Base-by-base conservation (phyloP, 2,797 vertebrate genomes). In the Darevskia mixta region DNA sequence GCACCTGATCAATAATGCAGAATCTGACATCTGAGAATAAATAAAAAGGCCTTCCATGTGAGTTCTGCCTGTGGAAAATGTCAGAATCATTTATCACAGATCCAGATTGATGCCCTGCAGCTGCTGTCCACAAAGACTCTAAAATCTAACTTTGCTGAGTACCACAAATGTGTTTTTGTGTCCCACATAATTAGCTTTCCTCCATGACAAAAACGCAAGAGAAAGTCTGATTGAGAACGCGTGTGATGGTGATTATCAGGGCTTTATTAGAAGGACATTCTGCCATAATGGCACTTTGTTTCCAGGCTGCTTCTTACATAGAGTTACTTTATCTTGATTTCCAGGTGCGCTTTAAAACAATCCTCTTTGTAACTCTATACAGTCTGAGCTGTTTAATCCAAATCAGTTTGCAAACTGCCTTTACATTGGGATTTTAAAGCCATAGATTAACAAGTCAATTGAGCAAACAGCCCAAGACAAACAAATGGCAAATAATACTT, bases 11-110 rank as follows among this genome's bases (percentile, higher is more conserved):
- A 93, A 95, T 95, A 95, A 94, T 93, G 93, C 88, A 91, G 93
- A 92, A 87, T 94, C 94, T 91, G 95, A 90, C 91, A 93, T 88
- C 80, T 92, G 90, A 96, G 93, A 95, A 96, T 92, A 96, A 95
- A 95, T 93, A 94, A 87, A 83, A 95, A 94, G 78, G 86, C 29
- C 85, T 92, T 92, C 92, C 93, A 89, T 64, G 4, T 91, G 91
- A 77, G 35, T 72, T 77, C 61, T 88, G 91, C 93, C 95, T 94
- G 83, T 86, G 92, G 89, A 86, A 96, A 97, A 96, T 94, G 94
- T 95, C 96, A 96, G 94, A 95, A 91, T n/a, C 92, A 94, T 96
- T 96, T 94, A 94, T 95, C 95, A 95, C 25, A 80, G 17, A 11
- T 79, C 61, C 84, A 83, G 90, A 87, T 77, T 94, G 95, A 95